Conservation (phyloP, 2,113 vertebrate species). For the Limanda limanda region DNA sequence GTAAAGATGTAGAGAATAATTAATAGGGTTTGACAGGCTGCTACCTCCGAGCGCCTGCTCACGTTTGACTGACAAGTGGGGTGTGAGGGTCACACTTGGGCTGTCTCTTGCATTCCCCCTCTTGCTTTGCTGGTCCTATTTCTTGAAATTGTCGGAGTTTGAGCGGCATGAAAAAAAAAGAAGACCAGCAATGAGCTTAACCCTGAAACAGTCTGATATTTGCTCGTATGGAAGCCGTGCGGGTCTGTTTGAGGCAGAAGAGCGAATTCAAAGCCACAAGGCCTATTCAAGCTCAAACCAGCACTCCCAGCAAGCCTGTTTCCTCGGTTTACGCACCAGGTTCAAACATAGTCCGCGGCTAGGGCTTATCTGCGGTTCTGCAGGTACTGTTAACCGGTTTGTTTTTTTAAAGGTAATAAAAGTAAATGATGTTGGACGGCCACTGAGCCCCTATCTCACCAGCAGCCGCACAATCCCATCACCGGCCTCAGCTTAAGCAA, state of each 20-base stretch:
- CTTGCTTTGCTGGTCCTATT: background rate
- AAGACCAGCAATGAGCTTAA: constrained; percentile 25
- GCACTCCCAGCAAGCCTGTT: constrained; percentile 35
- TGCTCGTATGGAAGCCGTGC: constrained; percentile 31
- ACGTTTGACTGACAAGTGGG: constrained; percentile 58
- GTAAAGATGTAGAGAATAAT: constrained; percentile 56
- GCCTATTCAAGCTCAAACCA: constrained; percentile 51
- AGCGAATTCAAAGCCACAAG: constrained; percentile 40
- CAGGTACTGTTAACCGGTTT: constrained; percentile 63
- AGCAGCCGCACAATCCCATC: constrained; percentile 6
- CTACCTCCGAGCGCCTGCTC: constrained; percentile 36
- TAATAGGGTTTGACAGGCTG: constrained; percentile 55
- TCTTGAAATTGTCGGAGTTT: constrained; percentile 24
- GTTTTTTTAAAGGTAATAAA: constrained; percentile 65
- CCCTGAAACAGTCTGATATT: constrained; percentile 18
- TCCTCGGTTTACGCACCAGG: constrained; percentile 19
- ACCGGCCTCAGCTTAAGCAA: constrained; percentile 35
- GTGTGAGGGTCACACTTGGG: constrained; percentile 33
- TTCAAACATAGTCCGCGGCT: constrained; percentile 49
- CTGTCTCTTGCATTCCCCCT: constrained; percentile 17
- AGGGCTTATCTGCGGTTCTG: constrained; percentile 64
- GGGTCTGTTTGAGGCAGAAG: constrained; percentile 39
- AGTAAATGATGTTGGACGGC: constrained; percentile 69
- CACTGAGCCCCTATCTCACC: constrained; percentile 11
- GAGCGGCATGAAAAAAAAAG: constrained; percentile 33